Evolutionary conservation across 2,113 vertebrate genomes (phyloP).

Genomic region (Ophthalmolycus amberensis): DNA sequence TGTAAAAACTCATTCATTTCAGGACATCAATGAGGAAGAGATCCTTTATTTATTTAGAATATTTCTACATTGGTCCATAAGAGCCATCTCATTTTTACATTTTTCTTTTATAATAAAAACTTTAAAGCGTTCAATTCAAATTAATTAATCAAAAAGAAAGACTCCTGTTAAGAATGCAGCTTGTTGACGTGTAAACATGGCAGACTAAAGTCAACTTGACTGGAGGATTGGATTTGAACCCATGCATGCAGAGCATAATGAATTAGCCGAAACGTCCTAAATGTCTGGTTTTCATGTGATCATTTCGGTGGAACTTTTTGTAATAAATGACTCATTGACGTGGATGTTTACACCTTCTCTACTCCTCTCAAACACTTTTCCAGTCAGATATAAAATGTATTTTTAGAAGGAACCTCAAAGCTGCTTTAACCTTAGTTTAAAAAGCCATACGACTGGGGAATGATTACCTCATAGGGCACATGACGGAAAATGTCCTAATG

Average conservation of each 20-base stretch:
- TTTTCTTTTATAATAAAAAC: neutral
- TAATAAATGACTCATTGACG: too few species aligned
- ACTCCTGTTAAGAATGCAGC: neutral
- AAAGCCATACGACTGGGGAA: neutral
- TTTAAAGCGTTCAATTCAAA: neutral
- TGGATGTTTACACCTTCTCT: neutral
- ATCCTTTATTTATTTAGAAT: too few species aligned
- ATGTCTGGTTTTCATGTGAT: neutral
- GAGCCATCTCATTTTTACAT: too few species aligned
- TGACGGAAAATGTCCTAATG: slow-evolving; percentile 42
- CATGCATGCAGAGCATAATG: neutral
- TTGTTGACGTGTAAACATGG: neutral
- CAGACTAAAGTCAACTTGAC: neutral
- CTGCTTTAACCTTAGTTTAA: neutral
- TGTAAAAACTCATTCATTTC: neutral
- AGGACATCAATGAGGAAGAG: neutral
- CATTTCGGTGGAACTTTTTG: neutral
- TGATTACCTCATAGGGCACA: slow-evolving; percentile 53
- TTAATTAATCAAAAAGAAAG: neutral
- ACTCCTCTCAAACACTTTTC: neutral
- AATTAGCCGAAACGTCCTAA: too few species aligned
- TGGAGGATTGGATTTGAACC: neutral
- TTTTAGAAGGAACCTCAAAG: neutral
- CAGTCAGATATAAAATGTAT: slow-evolving; percentile 7
- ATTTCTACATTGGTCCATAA: too few species aligned